A percentile compares a stretch with the other conserved stretches of the same genome.
phyloP scores from a whole-genome alignment of 2,113 vertebrate genomes.

The Solea senegalensis region DNA sequence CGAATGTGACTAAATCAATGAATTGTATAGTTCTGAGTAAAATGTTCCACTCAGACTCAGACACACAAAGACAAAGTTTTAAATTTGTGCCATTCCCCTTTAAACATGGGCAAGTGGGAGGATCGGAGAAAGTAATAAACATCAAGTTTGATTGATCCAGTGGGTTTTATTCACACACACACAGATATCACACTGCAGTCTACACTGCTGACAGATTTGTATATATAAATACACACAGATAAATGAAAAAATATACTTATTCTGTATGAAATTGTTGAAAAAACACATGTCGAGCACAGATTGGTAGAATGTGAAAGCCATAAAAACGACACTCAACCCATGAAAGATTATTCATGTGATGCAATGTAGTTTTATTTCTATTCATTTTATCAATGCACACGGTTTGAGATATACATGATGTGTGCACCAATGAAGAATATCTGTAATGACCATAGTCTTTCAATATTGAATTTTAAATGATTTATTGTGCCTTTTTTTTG shows the following conservation, averaged over 20 bases:
- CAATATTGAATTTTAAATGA: no score
- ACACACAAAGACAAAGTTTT: background rate
- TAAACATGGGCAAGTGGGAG: slow-evolving; percentile 1
- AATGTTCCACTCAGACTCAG: no score
- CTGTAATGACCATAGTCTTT: background rate
- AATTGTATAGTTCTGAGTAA: no score
- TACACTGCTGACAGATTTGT: background rate
- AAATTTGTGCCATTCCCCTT: slow-evolving; percentile 1
- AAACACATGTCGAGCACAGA: background rate
- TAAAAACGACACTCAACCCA: background rate
- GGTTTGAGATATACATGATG: slow-evolving; percentile 15
- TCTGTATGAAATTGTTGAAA: slow-evolving; percentile 10
- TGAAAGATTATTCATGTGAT: background rate
- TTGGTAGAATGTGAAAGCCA: background rate
- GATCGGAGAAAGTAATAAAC: slow-evolving; percentile 26
- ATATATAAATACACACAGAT: slow-evolving; percentile 19
- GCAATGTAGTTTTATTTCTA: background rate
- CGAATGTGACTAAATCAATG: no score
- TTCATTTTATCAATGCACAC: slow-evolving; percentile 12
- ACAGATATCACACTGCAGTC: background rate
- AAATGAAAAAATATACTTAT: slow-evolving; percentile 24
- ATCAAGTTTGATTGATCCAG: slow-evolving; percentile 20
- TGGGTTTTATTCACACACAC: slow-evolving; percentile 44
- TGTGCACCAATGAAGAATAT: slow-evolving; percentile 3
- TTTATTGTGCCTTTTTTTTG: no score